Base-by-base conservation (phyloP, 2,797 vertebrate species). In the Bradypodion ventrale region DNA sequence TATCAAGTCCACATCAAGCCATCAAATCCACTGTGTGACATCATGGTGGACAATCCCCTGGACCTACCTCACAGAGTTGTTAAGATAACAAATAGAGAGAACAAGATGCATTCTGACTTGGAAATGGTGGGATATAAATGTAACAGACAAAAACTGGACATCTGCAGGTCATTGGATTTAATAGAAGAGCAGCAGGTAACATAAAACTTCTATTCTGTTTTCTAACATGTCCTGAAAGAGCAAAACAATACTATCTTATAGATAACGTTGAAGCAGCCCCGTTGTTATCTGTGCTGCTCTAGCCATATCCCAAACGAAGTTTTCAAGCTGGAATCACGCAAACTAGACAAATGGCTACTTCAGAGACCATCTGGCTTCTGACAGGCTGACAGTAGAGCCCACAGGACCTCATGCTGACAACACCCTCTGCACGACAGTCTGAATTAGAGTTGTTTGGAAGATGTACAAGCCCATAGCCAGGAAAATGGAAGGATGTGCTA, bases 371-470 rank as follows among this genome's bases (percentile, higher is more conserved):
- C 78, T 84, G 83, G 73, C 82, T 73, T 72, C 73, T 77, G 86
- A 81, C 56, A 81, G 59, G 37, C 73, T 72, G 59, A 70, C 66
- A 65, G 56, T 59, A 80, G 60, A 70, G 68, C 44, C 52, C 60
- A 74, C 19, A 23, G 73, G 73, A n/a, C 83, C 77, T 87, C 52
- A 37, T 68, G 72, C 70, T 83, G 81, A 75, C 65, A 69, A 76
- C 63, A 74, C 52, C 70, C 76, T 69, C 63, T 68, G 81, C 60
- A 75, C n/a, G 77, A 66, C 72, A 79, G 78, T 62, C 78, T 85
- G 78, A 60, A 85, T 81, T 69, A 85, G 65, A 85, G 52, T 37
- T 46, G 78, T 80, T 69, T 85, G 78, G 84, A 85, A 85, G 80
- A 81, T 6, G 44, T 69, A 60, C 72, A 76, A 44, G 42, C 70